Conservation (phyloP, 2,888 invertebrate species). For the Drosophila incognita region DNA sequence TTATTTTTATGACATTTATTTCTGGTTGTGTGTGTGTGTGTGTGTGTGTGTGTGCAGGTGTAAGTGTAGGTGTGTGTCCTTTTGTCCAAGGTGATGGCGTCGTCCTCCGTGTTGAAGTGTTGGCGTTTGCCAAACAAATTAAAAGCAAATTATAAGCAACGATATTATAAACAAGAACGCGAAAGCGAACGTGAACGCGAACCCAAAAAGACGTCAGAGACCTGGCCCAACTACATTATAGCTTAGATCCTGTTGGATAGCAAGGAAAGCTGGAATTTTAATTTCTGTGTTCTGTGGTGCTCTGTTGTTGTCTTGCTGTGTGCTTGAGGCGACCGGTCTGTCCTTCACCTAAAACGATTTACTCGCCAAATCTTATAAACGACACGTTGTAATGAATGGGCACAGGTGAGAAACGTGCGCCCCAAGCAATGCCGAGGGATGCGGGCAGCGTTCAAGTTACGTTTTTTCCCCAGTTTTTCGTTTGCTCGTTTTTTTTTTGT, state of each 20-base stretch:
- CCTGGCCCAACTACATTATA: slow-evolving; percentile 41
- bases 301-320: not conserved
- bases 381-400: slow-evolving; percentile 75
- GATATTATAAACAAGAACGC: slow-evolving; percentile 57
- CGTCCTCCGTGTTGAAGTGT: slow-evolving; percentile 71
- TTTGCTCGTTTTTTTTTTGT: not conserved
- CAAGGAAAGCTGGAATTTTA: slow-evolving; percentile 65
- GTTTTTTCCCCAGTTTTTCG: not conserved
- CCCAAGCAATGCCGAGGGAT: slow-evolving; percentile 5
- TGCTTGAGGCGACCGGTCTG: slow-evolving; percentile 18
- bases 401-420: slow-evolving; percentile 77
- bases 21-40: not conserved
- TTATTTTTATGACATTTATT: slow-evolving; percentile 79
- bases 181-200: not conserved
- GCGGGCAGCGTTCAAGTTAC: not conserved
- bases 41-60: slow-evolving; percentile 1
- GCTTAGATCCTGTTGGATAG: slow-evolving; percentile 26
- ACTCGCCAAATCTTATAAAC: slow-evolving; percentile 73
- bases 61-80: slow-evolving; percentile 12
- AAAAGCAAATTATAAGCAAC: slow-evolving; percentile 79
- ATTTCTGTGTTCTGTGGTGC: slow-evolving; percentile 45
- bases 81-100: slow-evolving; percentile 19
- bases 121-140: slow-evolving; percentile 81
- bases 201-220: not conserved
- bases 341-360: slow-evolving; percentile 76